Percentiles rank a stretch among this genome's conserved stretches.
Conservation (phyloP, 2,888 invertebrate species). For the Hirtodrosophila histrioides region DNA sequence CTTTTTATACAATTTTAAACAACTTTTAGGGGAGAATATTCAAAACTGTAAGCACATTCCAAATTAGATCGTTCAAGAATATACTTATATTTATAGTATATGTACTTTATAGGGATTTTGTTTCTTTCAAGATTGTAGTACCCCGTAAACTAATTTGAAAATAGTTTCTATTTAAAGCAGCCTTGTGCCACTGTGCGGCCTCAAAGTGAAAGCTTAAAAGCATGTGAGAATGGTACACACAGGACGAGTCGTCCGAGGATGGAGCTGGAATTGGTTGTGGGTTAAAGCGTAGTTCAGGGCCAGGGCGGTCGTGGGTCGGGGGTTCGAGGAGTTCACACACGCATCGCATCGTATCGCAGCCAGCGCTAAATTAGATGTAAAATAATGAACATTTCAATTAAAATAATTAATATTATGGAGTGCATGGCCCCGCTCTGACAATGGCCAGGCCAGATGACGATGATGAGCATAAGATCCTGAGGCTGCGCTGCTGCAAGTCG, state of each 20-base stretch:
- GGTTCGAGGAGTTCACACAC: slow-evolving; percentile 35
- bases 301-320: neutral
- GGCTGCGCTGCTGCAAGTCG: slow-evolving; percentile 36
- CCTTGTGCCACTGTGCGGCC: slow-evolving; percentile 37
- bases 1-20: no score
- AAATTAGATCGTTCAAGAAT: no score
- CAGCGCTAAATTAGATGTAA: slow-evolving; percentile 76
- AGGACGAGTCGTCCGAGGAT: slow-evolving; percentile 36
- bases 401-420: slow-evolving; percentile 79
- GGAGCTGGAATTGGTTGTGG: slow-evolving; percentile 34
- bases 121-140: no score
- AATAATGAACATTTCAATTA: slow-evolving; percentile 80
- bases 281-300: slow-evolving; percentile 7
- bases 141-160: neutral
- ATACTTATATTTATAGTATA: no score
- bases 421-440: slow-evolving; percentile 38
- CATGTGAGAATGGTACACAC: slow-evolving; percentile 49
- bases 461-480: slow-evolving; percentile 48
- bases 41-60: no score
- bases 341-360: slow-evolving; percentile 33
- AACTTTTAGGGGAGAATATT: no score
- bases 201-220: slow-evolving; percentile 52
- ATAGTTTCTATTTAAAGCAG: neutral
- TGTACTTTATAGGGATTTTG: no score
- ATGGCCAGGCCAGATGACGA: slow-evolving; percentile 46